These are phyloP conservation scores for Todiramphus saurophagus DNA, from an alignment of 2,113 vertebrate genomes.

Conservation along the genomic window DNA sequence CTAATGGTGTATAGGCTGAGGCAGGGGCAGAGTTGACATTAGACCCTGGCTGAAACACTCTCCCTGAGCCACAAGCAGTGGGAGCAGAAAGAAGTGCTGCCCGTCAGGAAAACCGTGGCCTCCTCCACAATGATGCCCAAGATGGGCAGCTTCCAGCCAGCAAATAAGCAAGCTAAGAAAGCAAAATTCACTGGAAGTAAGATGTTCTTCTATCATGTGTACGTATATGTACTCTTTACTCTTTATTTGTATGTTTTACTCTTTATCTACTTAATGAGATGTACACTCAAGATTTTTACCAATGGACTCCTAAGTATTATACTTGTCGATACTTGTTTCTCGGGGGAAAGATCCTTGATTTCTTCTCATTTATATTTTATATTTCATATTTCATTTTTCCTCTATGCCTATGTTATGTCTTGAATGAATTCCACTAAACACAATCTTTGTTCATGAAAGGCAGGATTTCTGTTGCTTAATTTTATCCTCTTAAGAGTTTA, in stretches of 20 bases:
- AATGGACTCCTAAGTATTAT: neutral
- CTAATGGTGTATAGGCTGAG: neutral
- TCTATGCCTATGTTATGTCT: neutral
- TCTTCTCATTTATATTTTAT: neutral
- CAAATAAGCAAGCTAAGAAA: neutral
- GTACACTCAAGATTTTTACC: neutral
- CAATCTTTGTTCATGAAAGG: neutral
- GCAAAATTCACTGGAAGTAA: neutral
- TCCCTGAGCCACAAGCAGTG: rapidly evolving
- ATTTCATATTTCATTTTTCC: neutral
- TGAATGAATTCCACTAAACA: neutral
- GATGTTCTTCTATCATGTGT: neutral
- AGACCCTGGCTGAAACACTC: neutral
- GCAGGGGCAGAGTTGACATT: rapidly evolving
- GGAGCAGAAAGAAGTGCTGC: neutral
- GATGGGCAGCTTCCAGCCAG: neutral
- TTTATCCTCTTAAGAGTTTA: neutral
- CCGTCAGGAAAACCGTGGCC: neutral
- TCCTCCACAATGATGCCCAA: neutral
- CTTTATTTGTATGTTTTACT: neutral
- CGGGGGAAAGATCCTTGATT: neutral
- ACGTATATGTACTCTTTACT: neutral
- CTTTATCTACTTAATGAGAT: neutral
- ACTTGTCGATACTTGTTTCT: neutral
- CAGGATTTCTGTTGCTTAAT: neutral